Evolutionary conservation across 35 echinoderm and acorn worm species (phyloP).

Genomic region (Heliocidaris tuberculata): DNA sequence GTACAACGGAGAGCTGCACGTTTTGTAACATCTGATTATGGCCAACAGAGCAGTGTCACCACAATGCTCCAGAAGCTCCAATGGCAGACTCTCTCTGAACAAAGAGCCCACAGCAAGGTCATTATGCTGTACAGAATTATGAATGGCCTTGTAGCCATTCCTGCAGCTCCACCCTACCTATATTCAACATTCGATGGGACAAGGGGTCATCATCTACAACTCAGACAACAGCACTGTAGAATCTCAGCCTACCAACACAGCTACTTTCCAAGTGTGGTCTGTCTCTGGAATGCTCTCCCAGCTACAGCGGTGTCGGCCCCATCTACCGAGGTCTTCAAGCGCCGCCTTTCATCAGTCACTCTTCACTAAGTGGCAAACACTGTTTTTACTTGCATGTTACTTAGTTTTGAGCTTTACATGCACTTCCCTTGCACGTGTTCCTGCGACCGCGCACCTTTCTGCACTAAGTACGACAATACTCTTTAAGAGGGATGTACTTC

Average conservation of each 20-base stretch:
- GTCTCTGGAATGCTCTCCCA: conserved; percentile 4
- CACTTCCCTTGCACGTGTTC: not conserved
- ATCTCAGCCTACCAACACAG: not conserved
- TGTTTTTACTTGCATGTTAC: not conserved
- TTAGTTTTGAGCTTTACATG: not conserved
- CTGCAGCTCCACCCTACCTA: no score
- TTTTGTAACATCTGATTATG: no score
- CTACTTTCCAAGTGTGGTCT: not conserved
- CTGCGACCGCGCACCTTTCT: not conserved
- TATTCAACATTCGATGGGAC: no score
- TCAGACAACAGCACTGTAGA: not conserved
- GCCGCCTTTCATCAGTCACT: not conserved
- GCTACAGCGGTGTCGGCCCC: not conserved
- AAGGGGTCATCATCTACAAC: not conserved
- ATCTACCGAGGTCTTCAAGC: not conserved
- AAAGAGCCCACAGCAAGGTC: no score
- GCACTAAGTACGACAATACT: conserved; percentile 32
- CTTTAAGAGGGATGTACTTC: not conserved
- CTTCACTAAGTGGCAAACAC: not conserved
- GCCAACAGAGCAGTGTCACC: no score
- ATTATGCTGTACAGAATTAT: no score
- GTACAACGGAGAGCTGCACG: no score
- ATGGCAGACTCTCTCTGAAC: no score
- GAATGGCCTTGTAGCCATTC: no score
- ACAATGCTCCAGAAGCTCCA: no score